A percentile compares a stretch with the other conserved stretches of the same genome.
These are phyloP conservation scores for Prionailurus bengalensis DNA, from an alignment of 2,113 vertebrate genomes.

Conservation along the genomic window DNA sequence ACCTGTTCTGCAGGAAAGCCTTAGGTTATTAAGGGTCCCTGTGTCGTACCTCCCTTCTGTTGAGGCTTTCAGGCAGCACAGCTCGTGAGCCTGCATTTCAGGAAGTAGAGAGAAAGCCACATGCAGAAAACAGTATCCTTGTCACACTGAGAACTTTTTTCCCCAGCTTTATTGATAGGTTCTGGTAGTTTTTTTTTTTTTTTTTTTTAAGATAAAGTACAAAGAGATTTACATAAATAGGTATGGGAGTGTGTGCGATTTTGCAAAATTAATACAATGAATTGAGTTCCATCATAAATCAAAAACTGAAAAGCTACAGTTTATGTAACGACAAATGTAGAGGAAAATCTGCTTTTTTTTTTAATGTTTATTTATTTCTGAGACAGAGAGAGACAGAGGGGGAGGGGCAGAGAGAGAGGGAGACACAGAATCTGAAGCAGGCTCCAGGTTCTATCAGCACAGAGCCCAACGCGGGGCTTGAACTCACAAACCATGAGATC, in stretches of 20 bases:
- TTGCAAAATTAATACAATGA: not conserved
- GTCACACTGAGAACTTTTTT: not conserved
- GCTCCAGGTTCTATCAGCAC: too few species aligned
- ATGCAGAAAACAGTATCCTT: not conserved
- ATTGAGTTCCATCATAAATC: not conserved
- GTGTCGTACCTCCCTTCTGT: not conserved
- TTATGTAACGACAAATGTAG: not conserved
- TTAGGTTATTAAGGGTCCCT: not conserved
- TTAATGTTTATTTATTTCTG: too few species aligned
- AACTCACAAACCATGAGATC: too few species aligned
- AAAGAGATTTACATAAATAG: not conserved
- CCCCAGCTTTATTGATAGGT: not conserved
- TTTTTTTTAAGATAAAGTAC: not conserved
- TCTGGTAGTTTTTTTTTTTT: not conserved
- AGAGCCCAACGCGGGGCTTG: too few species aligned
- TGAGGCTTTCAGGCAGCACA: too few species aligned
- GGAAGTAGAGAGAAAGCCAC: not conserved
- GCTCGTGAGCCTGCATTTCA: accelerated
- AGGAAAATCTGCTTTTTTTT: not conserved
- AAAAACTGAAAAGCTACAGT: not conserved
- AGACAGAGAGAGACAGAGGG: too few species aligned
- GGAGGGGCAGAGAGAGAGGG: too few species aligned
- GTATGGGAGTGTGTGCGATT: not conserved
- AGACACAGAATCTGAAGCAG: too few species aligned
- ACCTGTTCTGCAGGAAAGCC: not conserved